phyloP scores from a whole-genome alignment of 2,888 invertebrate species.

The Drosophila meridiana region DNA sequence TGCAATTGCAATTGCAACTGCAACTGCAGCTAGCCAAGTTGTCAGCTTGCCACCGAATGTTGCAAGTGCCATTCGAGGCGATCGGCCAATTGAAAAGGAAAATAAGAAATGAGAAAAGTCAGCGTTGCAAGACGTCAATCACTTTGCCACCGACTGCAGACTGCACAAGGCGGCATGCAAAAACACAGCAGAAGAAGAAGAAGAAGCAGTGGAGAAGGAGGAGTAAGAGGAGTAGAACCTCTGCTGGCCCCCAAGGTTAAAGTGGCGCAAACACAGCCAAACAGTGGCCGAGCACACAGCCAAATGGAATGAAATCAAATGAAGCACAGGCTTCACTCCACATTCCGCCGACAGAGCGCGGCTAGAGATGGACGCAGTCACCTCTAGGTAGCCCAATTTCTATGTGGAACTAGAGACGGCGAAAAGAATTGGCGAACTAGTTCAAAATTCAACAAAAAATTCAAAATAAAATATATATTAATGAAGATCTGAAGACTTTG shows the following conservation, averaged over 20 bases:
- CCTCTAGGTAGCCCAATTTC: background rate
- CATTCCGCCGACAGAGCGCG: constrained; percentile 13
- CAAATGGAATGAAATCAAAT: constrained; percentile 68
- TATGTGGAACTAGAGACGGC: background rate
- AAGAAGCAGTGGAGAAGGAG: background rate
- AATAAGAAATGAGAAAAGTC: constrained; percentile 51
- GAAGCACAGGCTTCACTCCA: constrained; percentile 36
- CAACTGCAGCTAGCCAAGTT: constrained; percentile 21
- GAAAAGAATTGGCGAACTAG: background rate
- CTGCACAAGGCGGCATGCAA: constrained; percentile 39
- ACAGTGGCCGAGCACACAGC: constrained; percentile 53
- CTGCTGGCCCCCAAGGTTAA: constrained; percentile 73
- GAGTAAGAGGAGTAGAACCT: constrained; percentile 1
- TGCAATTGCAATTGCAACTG: constrained; percentile 3
- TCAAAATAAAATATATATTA: background rate
- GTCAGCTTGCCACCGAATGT: constrained; percentile 29
- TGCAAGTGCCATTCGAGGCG: constrained; percentile 55
- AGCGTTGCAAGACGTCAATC: constrained; percentile 64
- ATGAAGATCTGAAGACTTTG: background rate
- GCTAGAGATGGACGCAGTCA: constrained; percentile 55
- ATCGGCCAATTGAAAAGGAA: constrained; percentile 58
- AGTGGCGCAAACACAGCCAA: constrained; percentile 58
- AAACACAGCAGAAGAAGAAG: background rate
- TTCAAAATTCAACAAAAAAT: background rate
- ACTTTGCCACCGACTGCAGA: constrained; percentile 46